These are phyloP conservation scores for Drosophila pachea DNA, from an alignment of 1,140 invertebrate genomes.

Conservation along the genomic window DNA sequence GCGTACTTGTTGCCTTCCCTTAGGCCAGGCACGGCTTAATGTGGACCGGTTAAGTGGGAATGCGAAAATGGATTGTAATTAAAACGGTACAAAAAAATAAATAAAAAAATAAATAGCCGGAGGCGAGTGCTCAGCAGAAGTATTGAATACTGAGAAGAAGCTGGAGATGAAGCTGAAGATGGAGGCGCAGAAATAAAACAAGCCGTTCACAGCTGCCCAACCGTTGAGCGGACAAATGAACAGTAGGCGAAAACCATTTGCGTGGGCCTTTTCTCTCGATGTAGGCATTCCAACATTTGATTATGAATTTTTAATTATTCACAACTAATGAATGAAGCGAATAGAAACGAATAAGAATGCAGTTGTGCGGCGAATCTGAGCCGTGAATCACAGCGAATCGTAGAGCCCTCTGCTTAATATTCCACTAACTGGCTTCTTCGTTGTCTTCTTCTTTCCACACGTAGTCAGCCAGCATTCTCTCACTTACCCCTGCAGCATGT, in stretches of 20 bases:
- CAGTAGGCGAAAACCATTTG: conserved; percentile 7
- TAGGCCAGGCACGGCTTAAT: conserved; percentile 32
- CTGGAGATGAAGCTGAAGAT: background rate
- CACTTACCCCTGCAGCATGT: conserved; percentile 63
- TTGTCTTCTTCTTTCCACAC: no score
- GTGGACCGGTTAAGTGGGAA: conserved; percentile 54
- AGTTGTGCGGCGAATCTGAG: no score
- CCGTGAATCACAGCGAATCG: background rate
- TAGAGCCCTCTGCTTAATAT: conserved; percentile 5
- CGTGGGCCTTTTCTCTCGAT: conserved; percentile 3
- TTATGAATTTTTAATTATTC: conserved; percentile 32
- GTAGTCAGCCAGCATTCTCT: background rate
- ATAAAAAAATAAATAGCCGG: conserved; percentile 18
- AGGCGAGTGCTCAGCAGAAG: conserved; percentile 24
- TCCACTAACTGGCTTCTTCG: conserved; percentile 1
- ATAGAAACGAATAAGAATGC: conserved; percentile 37
- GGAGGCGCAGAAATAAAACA: conserved; percentile 1
- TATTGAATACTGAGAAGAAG: conserved; percentile 9
- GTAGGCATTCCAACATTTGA: conserved; percentile 21
- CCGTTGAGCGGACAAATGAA: conserved; percentile 6
- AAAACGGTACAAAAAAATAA: conserved; percentile 34
- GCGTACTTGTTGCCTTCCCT: conserved; percentile 20
- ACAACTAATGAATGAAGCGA: conserved; percentile 9
- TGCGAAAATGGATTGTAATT: conserved; percentile 47
- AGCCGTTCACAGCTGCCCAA: conserved; percentile 10